phyloP scores from a whole-genome alignment of 1,140 invertebrate genomes.

The Drosophila parabipectinata region DNA sequence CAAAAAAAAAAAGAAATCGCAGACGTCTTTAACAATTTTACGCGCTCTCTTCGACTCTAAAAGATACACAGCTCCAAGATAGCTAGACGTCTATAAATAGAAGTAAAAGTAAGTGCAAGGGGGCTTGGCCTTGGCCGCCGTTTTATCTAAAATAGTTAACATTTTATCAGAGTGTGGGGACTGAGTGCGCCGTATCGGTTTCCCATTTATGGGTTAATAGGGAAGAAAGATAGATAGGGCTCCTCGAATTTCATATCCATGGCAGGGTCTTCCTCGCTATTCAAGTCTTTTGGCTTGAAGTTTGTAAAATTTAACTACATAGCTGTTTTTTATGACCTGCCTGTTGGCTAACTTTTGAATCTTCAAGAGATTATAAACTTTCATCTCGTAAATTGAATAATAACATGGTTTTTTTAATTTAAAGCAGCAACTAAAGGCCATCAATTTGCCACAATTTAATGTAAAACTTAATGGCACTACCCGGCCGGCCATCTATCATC shows the following conservation, averaged over 20 bases:
- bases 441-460: neutral
- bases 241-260: constrained; percentile 48
- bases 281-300: too few species aligned
- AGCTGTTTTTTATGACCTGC: too few species aligned
- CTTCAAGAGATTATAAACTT: neutral
- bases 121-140: constrained; percentile 16
- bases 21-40: constrained; percentile 27
- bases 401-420: too few species aligned
- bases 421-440: neutral
- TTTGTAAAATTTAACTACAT: neutral
- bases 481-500: neutral
- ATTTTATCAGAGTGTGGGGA: constrained; percentile 26
- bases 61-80: constrained; percentile 6
- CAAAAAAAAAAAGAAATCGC: constrained; percentile 22
- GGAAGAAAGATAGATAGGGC: constrained; percentile 3
- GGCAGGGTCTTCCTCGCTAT: constrained; percentile 5
- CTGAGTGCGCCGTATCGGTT: constrained; percentile 53
- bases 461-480: neutral
- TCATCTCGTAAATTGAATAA: neutral
- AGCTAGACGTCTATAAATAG: constrained; percentile 4
- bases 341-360: neutral
- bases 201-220: constrained; percentile 24
- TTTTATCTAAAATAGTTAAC: constrained; percentile 56
- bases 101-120: constrained; percentile 31
- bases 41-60: constrained; percentile 27